Percentiles rank a stretch among this genome's conserved stretches.
Conservation (phyloP, 2,113 vertebrate species). For the Oncorhynchus gorbuscha region DNA sequence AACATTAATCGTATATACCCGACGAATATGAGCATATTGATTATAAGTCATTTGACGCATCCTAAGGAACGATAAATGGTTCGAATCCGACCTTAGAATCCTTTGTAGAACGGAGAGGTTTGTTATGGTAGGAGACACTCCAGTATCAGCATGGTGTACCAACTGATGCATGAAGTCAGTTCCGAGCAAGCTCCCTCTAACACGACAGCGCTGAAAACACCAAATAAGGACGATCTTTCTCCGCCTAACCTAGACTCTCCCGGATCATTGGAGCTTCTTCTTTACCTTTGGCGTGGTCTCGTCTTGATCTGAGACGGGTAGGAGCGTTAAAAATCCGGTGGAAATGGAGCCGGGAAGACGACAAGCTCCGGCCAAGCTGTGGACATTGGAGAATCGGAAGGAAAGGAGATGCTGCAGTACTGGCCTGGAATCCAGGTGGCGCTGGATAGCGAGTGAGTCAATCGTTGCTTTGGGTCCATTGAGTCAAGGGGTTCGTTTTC, state of each 20-base stretch:
- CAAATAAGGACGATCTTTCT: constrained; percentile 75
- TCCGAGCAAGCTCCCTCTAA: constrained; percentile 42
- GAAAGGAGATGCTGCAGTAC: constrained; percentile 61
- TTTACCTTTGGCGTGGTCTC: constrained; percentile 79
- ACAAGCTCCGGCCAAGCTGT: constrained; percentile 80
- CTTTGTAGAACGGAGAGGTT: constrained; percentile 71
- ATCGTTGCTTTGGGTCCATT: constrained; percentile 30
- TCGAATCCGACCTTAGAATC: constrained; percentile 39
- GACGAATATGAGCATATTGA: constrained; percentile 39
- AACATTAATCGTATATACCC: constrained; percentile 71
- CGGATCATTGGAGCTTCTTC: constrained; percentile 48
- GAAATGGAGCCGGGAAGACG: constrained; percentile 75
- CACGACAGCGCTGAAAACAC: constrained; percentile 72
- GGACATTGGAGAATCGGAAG: constrained; percentile 83
- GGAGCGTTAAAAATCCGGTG: constrained; percentile 72
- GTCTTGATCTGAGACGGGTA: constrained; percentile 73
- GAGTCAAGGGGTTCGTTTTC: not conserved
- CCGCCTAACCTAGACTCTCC: constrained; percentile 44
- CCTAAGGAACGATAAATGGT: constrained; percentile 26
- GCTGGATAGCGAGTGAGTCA: constrained; percentile 34
- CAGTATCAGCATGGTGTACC: constrained; percentile 72
- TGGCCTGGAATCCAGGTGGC: constrained; percentile 53
- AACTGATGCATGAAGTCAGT: constrained; percentile 81
- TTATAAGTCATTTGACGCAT: constrained; percentile 38
- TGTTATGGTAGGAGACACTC: constrained; percentile 68